These are phyloP conservation scores for Thymelicus sylvestris DNA, from an alignment of 2,888 invertebrate species.

Conservation along the genomic window DNA sequence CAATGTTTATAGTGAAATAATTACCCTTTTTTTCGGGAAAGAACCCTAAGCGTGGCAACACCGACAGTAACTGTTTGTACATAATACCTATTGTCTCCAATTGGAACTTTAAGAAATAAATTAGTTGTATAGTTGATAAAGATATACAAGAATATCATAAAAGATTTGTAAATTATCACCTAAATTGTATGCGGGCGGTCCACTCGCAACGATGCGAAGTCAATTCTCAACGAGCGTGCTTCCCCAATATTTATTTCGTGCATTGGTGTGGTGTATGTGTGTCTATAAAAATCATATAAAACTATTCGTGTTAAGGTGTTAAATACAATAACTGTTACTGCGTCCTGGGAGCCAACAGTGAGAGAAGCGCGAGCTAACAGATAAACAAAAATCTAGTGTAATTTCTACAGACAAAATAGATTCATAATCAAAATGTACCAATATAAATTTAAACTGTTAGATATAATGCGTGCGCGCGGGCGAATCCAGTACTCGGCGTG, in stretches of 20 bases:
- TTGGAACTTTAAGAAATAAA: slow-evolving; percentile 24
- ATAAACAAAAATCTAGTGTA: slow-evolving; percentile 80
- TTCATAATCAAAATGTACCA: slow-evolving; percentile 90
- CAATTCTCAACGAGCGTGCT: slow-evolving; percentile 77
- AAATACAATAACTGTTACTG: slow-evolving; percentile 72
- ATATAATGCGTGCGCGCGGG: slow-evolving; percentile 69
- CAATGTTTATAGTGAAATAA: slow-evolving; percentile 48
- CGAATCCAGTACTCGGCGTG: slow-evolving; percentile 51
- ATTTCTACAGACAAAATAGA: slow-evolving; percentile 85
- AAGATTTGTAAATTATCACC: slow-evolving; percentile 24
- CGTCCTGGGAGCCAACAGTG: slow-evolving; percentile 78
- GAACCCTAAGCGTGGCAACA: slow-evolving; percentile 41
- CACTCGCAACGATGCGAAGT: slow-evolving; percentile 67
- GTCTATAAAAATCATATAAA: slow-evolving; percentile 63
- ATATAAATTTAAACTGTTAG: slow-evolving; percentile 84
- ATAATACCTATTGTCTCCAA: slow-evolving; percentile 14
- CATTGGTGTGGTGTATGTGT: slow-evolving; percentile 68
- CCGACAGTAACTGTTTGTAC: slow-evolving; percentile 18
- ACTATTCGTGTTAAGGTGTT: slow-evolving; percentile 79
- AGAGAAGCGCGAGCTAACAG: slow-evolving; percentile 57
- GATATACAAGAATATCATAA: slow-evolving; percentile 10
- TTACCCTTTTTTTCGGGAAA: slow-evolving; percentile 42
- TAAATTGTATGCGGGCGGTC: slow-evolving; percentile 52
- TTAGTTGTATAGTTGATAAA: slow-evolving; percentile 18
- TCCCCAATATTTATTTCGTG: slow-evolving; percentile 67